Conservation (phyloP, 2,797 vertebrate species). For the Sebastes vulpes region DNA sequence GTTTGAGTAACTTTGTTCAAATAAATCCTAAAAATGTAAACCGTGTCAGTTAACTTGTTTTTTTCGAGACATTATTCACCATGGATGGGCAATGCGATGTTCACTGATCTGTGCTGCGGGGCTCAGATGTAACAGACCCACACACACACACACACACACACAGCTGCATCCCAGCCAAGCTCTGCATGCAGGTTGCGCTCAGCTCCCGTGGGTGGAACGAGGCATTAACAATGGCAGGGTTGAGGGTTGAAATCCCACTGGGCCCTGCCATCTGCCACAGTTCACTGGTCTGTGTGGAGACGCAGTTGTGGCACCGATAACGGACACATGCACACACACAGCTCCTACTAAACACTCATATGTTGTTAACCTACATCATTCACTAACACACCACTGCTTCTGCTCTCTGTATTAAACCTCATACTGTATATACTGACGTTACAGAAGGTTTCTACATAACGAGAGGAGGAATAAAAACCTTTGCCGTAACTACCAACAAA, state of each 20-base stretch:
- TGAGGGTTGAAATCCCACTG: constrained; percentile 64
- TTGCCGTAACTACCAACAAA: no score
- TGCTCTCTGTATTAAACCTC: background rate
- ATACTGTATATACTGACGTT: background rate
- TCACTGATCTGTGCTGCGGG: constrained; percentile 60
- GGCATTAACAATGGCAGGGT: constrained; percentile 52
- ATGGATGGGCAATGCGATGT: constrained; percentile 38
- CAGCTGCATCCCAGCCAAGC: constrained; percentile 43
- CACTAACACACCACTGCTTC: background rate
- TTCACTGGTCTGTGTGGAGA: constrained; percentile 46
- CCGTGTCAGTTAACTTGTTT: constrained; percentile 4
- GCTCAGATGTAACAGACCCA: constrained; percentile 55
- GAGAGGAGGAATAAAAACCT: background rate
- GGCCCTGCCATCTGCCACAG: constrained; percentile 43
- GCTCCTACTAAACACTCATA: background rate
- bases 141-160: constrained; percentile 15
- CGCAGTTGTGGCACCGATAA: constrained; percentile 15
- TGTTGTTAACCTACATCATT: background rate
- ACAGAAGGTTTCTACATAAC: background rate
- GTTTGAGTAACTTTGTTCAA: background rate
- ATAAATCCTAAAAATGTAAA: background rate
- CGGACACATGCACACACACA: background rate
- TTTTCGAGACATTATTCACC: constrained; percentile 47
- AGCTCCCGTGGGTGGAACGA: constrained; percentile 48
- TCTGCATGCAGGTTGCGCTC: constrained; percentile 41